Base-by-base conservation (phyloP, 2,797 vertebrate genomes). In the Gorsachius magnificus region DNA sequence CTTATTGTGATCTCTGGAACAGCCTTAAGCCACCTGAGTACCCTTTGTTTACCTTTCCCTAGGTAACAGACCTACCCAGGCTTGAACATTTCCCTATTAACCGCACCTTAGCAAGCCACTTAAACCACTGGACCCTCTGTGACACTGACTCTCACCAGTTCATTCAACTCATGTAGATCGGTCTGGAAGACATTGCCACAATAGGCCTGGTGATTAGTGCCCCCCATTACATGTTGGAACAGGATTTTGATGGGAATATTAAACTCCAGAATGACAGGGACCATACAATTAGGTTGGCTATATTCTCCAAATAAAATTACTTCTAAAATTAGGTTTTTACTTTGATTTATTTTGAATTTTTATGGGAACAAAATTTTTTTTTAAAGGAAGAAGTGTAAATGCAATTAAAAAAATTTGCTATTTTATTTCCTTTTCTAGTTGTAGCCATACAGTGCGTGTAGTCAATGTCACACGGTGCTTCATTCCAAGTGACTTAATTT, bases 281-380 rank as follows among this genome's bases (percentile, higher is more conserved):
- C 48, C 3, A 7, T 13, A 61, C 6, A 48, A 6, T 33, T 51
- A 56, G 0, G 6, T 54, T n/a, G 3, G 1, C 4, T 72, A 81
- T 77, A 33, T 65, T 83, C 11, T 48, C 36, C n/a, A 74, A 72
- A 53, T 15, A 26, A 69, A 83, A 53, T 81, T 0, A 50, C 11
- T 83, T 69, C 3, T 38, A 16, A 29, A 53, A 16, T 21, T 63
- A 69, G 5, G 3, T 18, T 77, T 89, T 83, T 63, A 4, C 9
- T 79, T 76, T 56, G 12, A 36, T 50, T 43, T 79, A 35, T 77
- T 89, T 80, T 43, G 2, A 48, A 29, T 68, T 90, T 74, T 78
- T 29, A 70, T 26, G 3, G 6, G 3, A 74, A n/a, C n/a, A n/a
- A n/a, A n/a, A n/a, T n/a, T n/a, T n/a, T n/a, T n/a, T n/a, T n/a